These are phyloP conservation scores for Nomada flava DNA, from an alignment of 2,888 invertebrate genomes.

Conservation along the genomic window DNA sequence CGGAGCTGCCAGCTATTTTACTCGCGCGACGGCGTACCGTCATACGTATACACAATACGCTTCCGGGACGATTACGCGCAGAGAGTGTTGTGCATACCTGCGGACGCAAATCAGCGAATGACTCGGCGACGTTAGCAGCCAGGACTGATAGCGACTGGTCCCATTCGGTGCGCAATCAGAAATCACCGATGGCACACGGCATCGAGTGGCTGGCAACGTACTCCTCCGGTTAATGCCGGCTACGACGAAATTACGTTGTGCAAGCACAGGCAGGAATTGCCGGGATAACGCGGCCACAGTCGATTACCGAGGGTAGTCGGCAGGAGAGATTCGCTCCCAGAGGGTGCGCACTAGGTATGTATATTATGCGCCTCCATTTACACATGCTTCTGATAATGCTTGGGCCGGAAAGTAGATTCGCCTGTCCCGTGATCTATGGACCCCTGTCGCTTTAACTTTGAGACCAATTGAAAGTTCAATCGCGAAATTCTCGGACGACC, in stretches of 20 bases:
- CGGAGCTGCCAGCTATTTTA: not conserved
- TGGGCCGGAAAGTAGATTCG: constrained; percentile 38
- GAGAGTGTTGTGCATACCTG: not conserved
- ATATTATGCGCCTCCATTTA: constrained; percentile 42
- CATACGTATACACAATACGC: not conserved
- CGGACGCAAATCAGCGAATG: constrained; percentile 15
- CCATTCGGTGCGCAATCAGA: constrained; percentile 32
- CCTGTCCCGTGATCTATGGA: constrained; percentile 21
- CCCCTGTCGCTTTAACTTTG: constrained; percentile 4
- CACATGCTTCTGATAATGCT: constrained; percentile 39
- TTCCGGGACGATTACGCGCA: not conserved
- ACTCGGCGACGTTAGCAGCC: not conserved
- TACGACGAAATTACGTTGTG: constrained; percentile 56
- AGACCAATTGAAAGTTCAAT: not conserved
- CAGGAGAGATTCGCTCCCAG: constrained; percentile 30
- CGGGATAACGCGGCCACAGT: constrained; percentile 59
- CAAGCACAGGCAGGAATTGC: constrained; percentile 55
- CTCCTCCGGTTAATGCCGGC: constrained; percentile 47
- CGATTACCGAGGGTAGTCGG: constrained; percentile 54
- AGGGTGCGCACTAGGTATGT: constrained; percentile 38
- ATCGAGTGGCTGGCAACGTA: constrained; percentile 38
- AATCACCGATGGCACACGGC: constrained; percentile 45
- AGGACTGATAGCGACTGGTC: constrained; percentile 3
- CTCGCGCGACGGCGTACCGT: not conserved
- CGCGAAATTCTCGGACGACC: too few relatives aligned